Percentiles rank a stretch among this genome's conserved stretches.
These are phyloP conservation scores for Chironex yamaguchii DNA, from an alignment of 30 jellyfish, hydroid and myxozoan genomes.

Conservation along the genomic window DNA sequence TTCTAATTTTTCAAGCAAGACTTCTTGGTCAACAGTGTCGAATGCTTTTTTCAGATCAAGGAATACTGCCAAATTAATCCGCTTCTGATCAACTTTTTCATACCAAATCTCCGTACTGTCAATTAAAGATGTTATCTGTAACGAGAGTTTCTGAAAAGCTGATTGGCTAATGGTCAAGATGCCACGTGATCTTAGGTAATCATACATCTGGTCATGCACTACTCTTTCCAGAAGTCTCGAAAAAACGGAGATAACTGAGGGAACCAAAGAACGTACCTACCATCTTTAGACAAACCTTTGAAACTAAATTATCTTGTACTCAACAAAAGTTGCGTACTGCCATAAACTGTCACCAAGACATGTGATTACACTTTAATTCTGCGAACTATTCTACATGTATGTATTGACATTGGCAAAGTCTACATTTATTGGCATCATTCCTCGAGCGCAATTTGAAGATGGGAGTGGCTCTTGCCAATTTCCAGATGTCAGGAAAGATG, in stretches of 20 bases:
- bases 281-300: no score
- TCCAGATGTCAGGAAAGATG: slow-evolving; percentile 16
- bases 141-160: slow-evolving; percentile 57
- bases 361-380: no score
- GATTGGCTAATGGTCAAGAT: slow-evolving; percentile 26
- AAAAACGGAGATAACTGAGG: slow-evolving; percentile 43
- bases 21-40: slow-evolving; percentile 38
- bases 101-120: slow-evolving; percentile 54
- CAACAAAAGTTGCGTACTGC: no score
- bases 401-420: no score
- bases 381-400: no score
- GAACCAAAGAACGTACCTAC: no score
- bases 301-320: no score
- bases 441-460: slow-evolving; percentile 9
- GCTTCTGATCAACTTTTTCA: slow-evolving; percentile 15
- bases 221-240: slow-evolving; percentile 37
- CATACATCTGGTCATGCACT: slow-evolving; percentile 52
- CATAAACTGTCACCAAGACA: no score
- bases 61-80: slow-evolving; percentile 11
- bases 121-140: slow-evolving; percentile 31
- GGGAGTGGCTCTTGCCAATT: slow-evolving; percentile 14
- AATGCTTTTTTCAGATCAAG: slow-evolving; percentile 45
- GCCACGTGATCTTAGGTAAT: slow-evolving; percentile 1
- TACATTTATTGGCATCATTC: no score
- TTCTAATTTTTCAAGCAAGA: slow-evolving; percentile 3